Percentiles rank a stretch among this genome's conserved stretches.
These are phyloP conservation scores for Nerophis ophidion DNA, from an alignment of 2,113 vertebrate species.

Conservation along the genomic window DNA sequence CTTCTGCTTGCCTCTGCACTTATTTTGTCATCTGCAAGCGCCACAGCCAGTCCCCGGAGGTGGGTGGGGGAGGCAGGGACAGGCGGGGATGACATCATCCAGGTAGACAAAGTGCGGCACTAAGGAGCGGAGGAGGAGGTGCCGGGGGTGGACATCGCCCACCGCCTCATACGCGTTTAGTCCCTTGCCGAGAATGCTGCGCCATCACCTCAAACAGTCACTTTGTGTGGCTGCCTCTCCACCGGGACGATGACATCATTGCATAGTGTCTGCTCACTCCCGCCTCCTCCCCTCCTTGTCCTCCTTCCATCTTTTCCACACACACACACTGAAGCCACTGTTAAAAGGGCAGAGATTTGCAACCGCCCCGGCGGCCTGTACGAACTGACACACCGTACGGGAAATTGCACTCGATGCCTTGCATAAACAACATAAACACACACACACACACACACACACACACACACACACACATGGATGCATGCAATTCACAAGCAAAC, in stretches of 20 bases:
- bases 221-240: constrained; percentile 56
- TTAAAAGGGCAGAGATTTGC: constrained; percentile 56
- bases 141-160: constrained; percentile 16
- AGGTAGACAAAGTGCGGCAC: constrained; percentile 58
- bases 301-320: constrained; percentile 51
- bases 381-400: constrained; percentile 16
- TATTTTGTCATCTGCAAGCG: constrained; percentile 56
- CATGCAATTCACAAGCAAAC: constrained; percentile 36
- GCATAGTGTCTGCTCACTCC: constrained; percentile 59
- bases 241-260: constrained; percentile 68
- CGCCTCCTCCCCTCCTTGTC: constrained; percentile 42
- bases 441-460: constrained; percentile 10
- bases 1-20: constrained; percentile 29
- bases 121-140: constrained; percentile 26
- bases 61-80: constrained; percentile 1
- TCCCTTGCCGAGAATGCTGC: constrained; percentile 58
- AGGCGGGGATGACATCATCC: constrained; percentile 58
- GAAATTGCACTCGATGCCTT: constrained; percentile 22
- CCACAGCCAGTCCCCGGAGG: constrained; percentile 42
- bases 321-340: constrained; percentile 61
- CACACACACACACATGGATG: too few relatives aligned
- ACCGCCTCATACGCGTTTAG: constrained; percentile 25
- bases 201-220: constrained; percentile 67
- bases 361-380: constrained; percentile 34
- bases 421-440: constrained; percentile 24